Percentiles rank a stretch among this genome's conserved stretches.
Conservation (phyloP, 2,113 vertebrate genomes). For the Tympanuchus pallidicinctus region DNA sequence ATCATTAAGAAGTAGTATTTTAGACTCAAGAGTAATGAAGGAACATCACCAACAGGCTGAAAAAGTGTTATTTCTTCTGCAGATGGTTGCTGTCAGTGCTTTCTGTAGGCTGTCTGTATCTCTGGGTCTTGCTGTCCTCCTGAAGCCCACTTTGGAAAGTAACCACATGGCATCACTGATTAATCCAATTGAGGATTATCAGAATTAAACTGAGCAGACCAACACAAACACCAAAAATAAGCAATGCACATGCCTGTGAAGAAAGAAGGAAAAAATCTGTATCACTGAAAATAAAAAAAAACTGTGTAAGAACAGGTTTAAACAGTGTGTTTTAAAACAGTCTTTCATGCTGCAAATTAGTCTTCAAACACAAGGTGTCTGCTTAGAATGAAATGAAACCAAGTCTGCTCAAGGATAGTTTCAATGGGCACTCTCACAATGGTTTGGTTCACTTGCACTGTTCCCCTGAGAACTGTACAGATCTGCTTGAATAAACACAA, state of each 20-base stretch:
- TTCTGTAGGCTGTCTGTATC: neutral
- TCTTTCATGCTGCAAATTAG: neutral
- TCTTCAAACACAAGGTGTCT: neutral
- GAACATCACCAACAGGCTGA: neutral
- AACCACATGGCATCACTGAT: slow-evolving; percentile 39
- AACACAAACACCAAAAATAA: slow-evolving; percentile 87
- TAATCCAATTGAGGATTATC: slow-evolving; percentile 85
- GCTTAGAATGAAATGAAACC: neutral
- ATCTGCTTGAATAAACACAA: neutral
- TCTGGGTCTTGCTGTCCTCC: neutral
- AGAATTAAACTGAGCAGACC: slow-evolving; percentile 86
- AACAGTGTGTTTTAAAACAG: neutral
- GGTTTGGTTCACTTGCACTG: neutral
- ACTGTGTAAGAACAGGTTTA: neutral
- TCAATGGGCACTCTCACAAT: neutral
- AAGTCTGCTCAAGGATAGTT: neutral
- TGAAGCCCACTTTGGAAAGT: neutral
- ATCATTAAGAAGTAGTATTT: neutral
- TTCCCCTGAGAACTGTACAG: neutral
- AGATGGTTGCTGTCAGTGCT: neutral
- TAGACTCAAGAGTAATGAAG: neutral
- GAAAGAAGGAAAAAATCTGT: slow-evolving; percentile 39
- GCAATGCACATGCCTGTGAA: slow-evolving; percentile 84
- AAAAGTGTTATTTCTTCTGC: neutral
- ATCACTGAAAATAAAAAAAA: neutral